Evolutionary conservation across 2,113 vertebrate species (phyloP), one percentile per base, ranked within the genome.

Genomic region (Paraplagusia blochii): DNA sequence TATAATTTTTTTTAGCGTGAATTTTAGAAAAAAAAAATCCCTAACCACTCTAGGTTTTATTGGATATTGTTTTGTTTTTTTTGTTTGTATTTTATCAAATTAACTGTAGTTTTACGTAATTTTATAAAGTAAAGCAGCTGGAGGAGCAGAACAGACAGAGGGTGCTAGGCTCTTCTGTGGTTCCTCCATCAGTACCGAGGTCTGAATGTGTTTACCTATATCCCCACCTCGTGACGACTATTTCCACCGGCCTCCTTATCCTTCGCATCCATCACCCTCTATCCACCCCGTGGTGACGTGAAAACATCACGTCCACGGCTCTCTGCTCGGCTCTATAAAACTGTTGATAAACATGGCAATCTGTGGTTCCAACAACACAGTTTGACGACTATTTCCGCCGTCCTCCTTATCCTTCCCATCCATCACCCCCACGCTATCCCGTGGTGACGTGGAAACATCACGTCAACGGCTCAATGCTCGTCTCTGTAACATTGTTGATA

Each of bases 231-330:
- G 18, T 19, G 52, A 68, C 9, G 60, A 82, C 69, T 76, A 71
- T 63, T 43, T 9, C 50, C n/a, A 55, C 13, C 12, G 44, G 47
- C 66, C 40, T 67, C 29, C 15, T 55, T 58, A 36, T 15, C 15
- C 39, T 15, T 42, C 63, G 52, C 76, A 58, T 78, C 72, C 36
- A 59, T 65, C 66, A 65, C 19, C 72, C 53, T 48, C 79, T 69
- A 52, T 48, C 66, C 33, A 56, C 29, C 38, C 54, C 52, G 46
- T 52, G 39, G 59, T 16, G 62, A 53, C 55, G 58, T 34, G 63
- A 53, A 44, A 71, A 66, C 61, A 70, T 52, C 64, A 58, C 45
- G 12, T 19, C 36, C 4, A 53, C 22, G 44, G 16, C 42, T 29
- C 42, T n/a, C n/a, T n/a, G n/a, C n/a, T n/a, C n/a, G n/a, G n/a